A percentile compares a stretch with the other conserved stretches of the same genome.
Evolutionary conservation across 2,888 invertebrate species (phyloP).

Genomic region (Drosophila demipolita): DNA sequence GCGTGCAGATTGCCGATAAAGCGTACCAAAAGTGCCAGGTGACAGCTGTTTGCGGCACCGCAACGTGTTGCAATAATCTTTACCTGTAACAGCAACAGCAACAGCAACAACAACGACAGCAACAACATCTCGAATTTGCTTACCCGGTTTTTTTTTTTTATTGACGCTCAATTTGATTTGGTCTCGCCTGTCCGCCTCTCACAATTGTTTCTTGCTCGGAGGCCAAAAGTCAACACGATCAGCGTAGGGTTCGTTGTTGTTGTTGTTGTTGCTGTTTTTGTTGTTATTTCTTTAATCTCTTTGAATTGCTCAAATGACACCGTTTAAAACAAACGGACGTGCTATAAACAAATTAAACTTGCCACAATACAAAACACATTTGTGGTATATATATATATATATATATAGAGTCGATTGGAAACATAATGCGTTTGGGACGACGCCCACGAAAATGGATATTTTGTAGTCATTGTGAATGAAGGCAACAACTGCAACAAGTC

Average conservation of each 20-base stretch:
- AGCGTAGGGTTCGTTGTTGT: conserved; percentile 18
- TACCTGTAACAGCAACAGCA: conserved; percentile 41
- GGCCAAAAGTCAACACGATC: conserved; percentile 76
- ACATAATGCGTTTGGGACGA: conserved; percentile 68
- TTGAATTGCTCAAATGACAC: conserved; percentile 63
- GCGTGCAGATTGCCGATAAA: conserved; percentile 64
- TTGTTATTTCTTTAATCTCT: conserved; percentile 32
- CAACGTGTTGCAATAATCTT: conserved; percentile 65
- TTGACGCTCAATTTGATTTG: conserved; percentile 74
- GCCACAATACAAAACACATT: conserved; percentile 44
- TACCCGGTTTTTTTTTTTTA: conserved; percentile 50
- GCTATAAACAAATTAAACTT: conserved; percentile 73
- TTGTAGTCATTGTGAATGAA: conserved; percentile 60
- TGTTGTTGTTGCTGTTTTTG: not conserved
- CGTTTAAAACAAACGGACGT: conserved; percentile 70
- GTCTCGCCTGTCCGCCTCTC: conserved; percentile 62
- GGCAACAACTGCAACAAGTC: conserved; percentile 73
- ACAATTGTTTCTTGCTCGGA: conserved; percentile 66
- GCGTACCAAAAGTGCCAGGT: conserved; percentile 67
- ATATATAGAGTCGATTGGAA: conserved; percentile 21
- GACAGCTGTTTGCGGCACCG: conserved; percentile 72
- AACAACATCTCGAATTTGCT: conserved; percentile 52
- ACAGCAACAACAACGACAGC: conserved; percentile 35
- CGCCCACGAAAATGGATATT: conserved; percentile 63
- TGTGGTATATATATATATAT: not conserved